Evolutionary conservation across 1,140 invertebrate species (phyloP).

Genomic region (Lepidotrigona ventralis): DNA sequence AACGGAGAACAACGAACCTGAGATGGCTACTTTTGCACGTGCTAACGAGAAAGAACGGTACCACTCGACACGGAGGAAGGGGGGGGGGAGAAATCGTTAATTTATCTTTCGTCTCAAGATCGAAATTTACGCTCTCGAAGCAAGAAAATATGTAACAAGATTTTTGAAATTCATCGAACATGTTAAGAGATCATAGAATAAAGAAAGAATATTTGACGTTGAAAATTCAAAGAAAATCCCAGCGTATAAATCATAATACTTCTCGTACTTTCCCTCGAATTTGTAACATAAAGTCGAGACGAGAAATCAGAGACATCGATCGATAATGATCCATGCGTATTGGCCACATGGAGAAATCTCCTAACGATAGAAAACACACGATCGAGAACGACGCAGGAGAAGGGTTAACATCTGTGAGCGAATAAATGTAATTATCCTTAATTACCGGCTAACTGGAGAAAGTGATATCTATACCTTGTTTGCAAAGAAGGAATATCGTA

Average conservation of each 20-base stretch:
- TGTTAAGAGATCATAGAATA: too few species aligned
- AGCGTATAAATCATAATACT: too few species aligned
- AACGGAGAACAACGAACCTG: not conserved
- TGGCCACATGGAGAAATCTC: not conserved
- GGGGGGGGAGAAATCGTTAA: not conserved
- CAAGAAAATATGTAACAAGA: too few species aligned
- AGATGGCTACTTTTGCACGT: slow-evolving; percentile 16
- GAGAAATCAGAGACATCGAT: not conserved
- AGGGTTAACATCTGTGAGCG: not conserved
- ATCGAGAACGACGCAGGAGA: not conserved
- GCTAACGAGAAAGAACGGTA: not conserved
- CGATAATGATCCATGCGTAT: not conserved
- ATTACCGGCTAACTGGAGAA: too few species aligned
- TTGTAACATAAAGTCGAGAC: not conserved
- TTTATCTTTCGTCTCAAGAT: not conserved
- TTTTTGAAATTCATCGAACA: too few species aligned
- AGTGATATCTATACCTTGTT: not conserved
- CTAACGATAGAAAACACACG: not conserved
- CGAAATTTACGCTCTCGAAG: too few species aligned
- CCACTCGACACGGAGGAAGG: not conserved
- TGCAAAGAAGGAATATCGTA: not conserved
- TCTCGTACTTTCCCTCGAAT: not conserved
- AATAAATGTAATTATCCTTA: not conserved
- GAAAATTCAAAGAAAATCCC: too few species aligned
- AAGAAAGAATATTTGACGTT: too few species aligned